A percentile compares a stretch with the other conserved stretches of the same genome.
phyloP scores from a whole-genome alignment of 2,888 invertebrate genomes.

The Caenorhabditis becei region DNA sequence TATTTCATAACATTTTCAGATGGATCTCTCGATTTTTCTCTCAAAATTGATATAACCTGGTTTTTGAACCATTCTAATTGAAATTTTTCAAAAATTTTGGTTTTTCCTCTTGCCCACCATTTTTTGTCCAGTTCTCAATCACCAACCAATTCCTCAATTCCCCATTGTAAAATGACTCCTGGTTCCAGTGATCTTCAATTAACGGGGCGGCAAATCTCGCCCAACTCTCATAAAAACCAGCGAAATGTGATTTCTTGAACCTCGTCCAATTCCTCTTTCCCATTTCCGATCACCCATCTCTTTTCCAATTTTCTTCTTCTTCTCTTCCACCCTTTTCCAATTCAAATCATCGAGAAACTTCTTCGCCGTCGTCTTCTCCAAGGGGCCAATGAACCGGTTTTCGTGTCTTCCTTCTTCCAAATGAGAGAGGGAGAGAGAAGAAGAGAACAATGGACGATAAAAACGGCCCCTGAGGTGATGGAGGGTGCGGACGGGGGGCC shows the following conservation, averaged over 20 bases:
- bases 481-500: background rate
- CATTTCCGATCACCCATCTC: conserved; percentile 18
- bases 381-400: conserved; percentile 28
- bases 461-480: conserved; percentile 20
- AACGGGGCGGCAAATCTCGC: too few relatives aligned
- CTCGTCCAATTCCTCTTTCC: background rate
- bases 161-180: background rate
- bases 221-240: too few relatives aligned
- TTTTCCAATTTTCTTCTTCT: conserved; percentile 6
- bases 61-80: too few relatives aligned
- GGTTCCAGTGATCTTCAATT: background rate
- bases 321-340: conserved; percentile 12
- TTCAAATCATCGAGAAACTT: conserved; percentile 50
- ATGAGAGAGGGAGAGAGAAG: conserved; percentile 6
- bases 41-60: too few relatives aligned
- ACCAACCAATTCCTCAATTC: background rate
- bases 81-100: too few relatives aligned
- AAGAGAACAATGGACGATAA: conserved; percentile 56
- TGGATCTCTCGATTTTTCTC: too few relatives aligned
- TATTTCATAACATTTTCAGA: too few relatives aligned
- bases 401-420: conserved; percentile 11
- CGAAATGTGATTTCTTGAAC: conserved; percentile 40
- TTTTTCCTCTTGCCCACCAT: too few relatives aligned
- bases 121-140: background rate
- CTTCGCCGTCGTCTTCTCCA: background rate